A percentile compares a stretch with the other conserved stretches of the same genome.
These are phyloP conservation scores for Metalampra italica DNA, from an alignment of 2,888 invertebrate species.

Conservation along the genomic window DNA sequence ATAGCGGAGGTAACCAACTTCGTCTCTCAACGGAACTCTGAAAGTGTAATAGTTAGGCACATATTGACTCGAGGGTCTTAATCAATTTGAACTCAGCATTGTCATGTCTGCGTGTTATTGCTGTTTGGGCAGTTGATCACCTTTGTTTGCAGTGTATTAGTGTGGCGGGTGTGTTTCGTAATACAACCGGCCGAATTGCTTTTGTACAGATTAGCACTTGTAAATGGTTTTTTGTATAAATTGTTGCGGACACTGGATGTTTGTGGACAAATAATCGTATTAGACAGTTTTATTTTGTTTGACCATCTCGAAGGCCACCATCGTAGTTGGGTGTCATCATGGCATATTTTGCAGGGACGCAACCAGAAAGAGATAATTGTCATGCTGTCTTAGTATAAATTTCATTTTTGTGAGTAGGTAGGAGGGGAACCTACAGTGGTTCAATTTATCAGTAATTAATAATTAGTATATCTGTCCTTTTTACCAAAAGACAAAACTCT, in stretches of 20 bases:
- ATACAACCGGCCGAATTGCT: not conserved
- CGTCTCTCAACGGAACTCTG: too few relatives aligned
- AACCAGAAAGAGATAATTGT: too few relatives aligned
- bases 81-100: slow-evolving; percentile 52
- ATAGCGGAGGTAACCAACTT: too few relatives aligned
- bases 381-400: too few relatives aligned
- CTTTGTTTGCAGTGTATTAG: slow-evolving; percentile 29
- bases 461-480: too few relatives aligned
- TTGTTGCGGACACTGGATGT: not conserved
- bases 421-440: too few relatives aligned
- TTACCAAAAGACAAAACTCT: too few relatives aligned
- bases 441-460: too few relatives aligned
- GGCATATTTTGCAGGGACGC: too few relatives aligned
- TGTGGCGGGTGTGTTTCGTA: not conserved
- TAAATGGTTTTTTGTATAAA: not conserved
- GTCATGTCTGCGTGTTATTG: slow-evolving; percentile 42
- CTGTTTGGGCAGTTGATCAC: slow-evolving; percentile 46
- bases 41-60: slow-evolving; percentile 14
- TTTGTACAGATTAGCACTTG: slow-evolving; percentile 2
- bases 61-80: slow-evolving; percentile 51
- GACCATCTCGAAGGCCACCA: not conserved
- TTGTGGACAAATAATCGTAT: not conserved
- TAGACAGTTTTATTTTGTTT: not conserved
- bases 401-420: too few relatives aligned
- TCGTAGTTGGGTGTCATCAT: too few relatives aligned